Conservation (phyloP, 2,888 invertebrate species). For the Venusia cambrica region DNA sequence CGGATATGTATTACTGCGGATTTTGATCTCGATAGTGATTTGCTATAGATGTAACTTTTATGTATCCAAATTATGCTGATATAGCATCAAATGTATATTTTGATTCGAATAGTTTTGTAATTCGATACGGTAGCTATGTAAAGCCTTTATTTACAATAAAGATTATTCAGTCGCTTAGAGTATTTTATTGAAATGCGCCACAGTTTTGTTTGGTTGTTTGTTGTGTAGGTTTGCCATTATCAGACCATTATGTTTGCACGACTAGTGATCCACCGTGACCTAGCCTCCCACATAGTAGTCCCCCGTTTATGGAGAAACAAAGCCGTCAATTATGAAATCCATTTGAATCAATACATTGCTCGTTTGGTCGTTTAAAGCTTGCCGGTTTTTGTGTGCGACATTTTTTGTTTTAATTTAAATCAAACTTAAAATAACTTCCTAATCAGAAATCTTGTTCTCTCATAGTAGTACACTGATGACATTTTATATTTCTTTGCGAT, state of each 20-base stretch:
- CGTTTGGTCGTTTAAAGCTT: neutral
- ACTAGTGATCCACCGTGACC: slow-evolving; percentile 25
- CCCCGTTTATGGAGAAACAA: slow-evolving; percentile 1
- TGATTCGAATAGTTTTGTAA: slow-evolving; percentile 63
- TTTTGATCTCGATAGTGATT: slow-evolving; percentile 30
- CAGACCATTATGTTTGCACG: slow-evolving; percentile 52
- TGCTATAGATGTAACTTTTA: slow-evolving; percentile 32
- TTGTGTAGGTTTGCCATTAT: slow-evolving; percentile 80
- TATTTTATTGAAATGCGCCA: slow-evolving; percentile 73
- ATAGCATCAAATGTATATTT: slow-evolving; percentile 39
- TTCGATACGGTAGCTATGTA: slow-evolving; percentile 63
- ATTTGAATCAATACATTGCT: neutral
- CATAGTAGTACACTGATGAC: no score
- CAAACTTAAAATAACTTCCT: no score
- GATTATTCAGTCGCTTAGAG: slow-evolving; percentile 68
- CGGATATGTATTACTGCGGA: slow-evolving; percentile 30
- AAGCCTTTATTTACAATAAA: slow-evolving; percentile 77
- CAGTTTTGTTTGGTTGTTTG: slow-evolving; percentile 56
- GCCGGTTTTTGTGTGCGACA: no score
- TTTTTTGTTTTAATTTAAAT: no score
- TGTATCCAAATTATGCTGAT: slow-evolving; percentile 42
- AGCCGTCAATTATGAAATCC: neutral
- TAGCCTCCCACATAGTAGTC: slow-evolving; percentile 12
- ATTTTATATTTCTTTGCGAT: no score
- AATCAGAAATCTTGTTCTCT: no score